phyloP scores from a whole-genome alignment of 2,888 invertebrate species.

The Dorcus parallelipipedus region DNA sequence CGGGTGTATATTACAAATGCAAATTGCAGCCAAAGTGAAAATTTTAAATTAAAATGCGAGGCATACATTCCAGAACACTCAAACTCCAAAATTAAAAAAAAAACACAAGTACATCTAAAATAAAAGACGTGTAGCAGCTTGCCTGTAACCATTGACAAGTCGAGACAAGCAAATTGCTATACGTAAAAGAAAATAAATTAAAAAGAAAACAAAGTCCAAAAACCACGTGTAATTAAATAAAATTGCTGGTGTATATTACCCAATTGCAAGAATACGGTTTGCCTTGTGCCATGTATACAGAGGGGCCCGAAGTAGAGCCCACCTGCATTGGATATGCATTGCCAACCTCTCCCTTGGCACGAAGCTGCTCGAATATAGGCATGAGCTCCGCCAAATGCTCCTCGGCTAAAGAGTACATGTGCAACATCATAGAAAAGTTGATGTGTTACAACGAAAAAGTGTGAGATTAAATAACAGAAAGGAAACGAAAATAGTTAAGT shows the following conservation, averaged over 20 bases:
- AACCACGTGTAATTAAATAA: constrained; percentile 16
- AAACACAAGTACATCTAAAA: constrained; percentile 11
- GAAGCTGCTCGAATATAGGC: constrained; percentile 92
- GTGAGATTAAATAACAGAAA: too few species aligned
- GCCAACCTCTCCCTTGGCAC: constrained; percentile 86
- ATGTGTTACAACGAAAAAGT: too few species aligned
- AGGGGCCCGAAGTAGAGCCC: constrained; percentile 67
- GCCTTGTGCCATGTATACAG: constrained; percentile 57
- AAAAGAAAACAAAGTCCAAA: constrained; percentile 14
- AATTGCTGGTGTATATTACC: constrained; percentile 55
- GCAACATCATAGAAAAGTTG: constrained; percentile 18
- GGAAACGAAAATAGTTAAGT: too few species aligned
- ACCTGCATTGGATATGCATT: constrained; percentile 89
- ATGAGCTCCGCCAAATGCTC: constrained; percentile 93
- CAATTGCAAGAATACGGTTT: constrained; percentile 67
- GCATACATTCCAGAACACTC: constrained; percentile 7
- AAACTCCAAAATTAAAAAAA: background rate
- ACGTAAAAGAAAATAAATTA: constrained; percentile 11
- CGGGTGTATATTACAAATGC: too few species aligned
- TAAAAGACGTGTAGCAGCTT: constrained; percentile 8
- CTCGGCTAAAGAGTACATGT: constrained; percentile 62
- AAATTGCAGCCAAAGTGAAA: too few species aligned
- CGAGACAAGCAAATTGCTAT: background rate
- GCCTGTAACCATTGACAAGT: background rate
- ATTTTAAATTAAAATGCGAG: background rate